Percentiles rank a stretch among this genome's conserved stretches.
Conservation (phyloP, 1,140 invertebrate species). For the Heterodera carotae region DNA sequence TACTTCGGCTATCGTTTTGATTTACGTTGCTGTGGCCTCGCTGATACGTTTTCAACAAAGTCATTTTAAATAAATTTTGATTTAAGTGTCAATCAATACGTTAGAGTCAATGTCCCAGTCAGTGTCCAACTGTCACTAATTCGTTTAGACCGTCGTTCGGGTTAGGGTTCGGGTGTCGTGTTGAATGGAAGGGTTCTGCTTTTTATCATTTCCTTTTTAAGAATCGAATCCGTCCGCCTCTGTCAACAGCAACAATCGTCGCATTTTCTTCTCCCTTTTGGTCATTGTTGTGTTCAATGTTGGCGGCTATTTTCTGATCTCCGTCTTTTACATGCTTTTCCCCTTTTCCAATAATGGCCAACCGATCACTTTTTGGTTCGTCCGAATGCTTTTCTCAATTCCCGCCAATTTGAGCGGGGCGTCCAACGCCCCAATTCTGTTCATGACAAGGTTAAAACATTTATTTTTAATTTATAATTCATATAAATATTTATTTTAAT, state of each 20-base stretch:
- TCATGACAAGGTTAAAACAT: slow-evolving; percentile 9
- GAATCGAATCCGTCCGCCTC: neutral
- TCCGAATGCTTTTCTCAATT: slow-evolving; percentile 11
- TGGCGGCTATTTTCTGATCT: slow-evolving; percentile 23
- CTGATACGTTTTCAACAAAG: neutral
- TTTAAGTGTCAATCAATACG: too few relatives aligned
- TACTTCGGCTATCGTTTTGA: neutral
- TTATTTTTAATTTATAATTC: neutral
- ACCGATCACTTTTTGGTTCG: slow-evolving; percentile 8
- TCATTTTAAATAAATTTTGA: neutral
- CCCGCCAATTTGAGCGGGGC: slow-evolving; percentile 17
- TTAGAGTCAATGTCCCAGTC: too few relatives aligned
- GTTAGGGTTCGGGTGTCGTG: too few relatives aligned
- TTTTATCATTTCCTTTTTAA: neutral
- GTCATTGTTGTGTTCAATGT: slow-evolving; percentile 21
- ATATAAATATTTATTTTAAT: neutral
- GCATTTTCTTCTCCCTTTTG: slow-evolving; percentile 19
- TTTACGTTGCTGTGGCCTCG: neutral
- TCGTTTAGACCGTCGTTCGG: too few relatives aligned
- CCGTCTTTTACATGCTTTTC: slow-evolving; percentile 10
- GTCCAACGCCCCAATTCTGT: slow-evolving; percentile 23
- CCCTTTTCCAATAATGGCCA: neutral
- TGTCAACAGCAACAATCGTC: neutral
- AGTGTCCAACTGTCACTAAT: too few relatives aligned
- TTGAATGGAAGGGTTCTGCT: too few relatives aligned